phyloP scores from a whole-genome alignment of 2,797 vertebrate species.

The Furcifer pardalis region DNA sequence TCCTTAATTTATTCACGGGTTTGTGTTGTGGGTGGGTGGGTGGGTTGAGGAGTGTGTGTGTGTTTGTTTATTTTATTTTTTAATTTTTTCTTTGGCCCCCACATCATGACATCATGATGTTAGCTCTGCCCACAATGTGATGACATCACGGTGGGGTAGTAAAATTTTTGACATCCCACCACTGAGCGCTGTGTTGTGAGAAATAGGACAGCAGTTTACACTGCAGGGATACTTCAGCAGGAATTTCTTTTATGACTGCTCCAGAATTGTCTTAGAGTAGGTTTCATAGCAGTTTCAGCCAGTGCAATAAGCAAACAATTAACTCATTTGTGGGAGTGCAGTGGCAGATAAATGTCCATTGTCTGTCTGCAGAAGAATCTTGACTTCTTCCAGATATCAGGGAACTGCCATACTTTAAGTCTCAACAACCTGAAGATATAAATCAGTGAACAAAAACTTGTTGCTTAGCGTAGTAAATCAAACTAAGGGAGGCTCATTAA shows the following conservation, averaged over 20 bases:
- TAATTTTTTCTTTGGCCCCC: too few species aligned
- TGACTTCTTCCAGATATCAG: background rate
- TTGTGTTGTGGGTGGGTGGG: too few species aligned
- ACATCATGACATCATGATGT: too few species aligned
- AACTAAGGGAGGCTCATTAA: too few species aligned
- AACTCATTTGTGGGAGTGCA: background rate
- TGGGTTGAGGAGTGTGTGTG: too few species aligned
- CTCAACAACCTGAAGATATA: background rate
- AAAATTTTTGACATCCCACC: too few species aligned
- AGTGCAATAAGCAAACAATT: background rate
- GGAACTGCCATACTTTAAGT: background rate
- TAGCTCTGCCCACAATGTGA: too few species aligned
- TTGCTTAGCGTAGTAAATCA: too few species aligned
- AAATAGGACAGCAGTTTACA: background rate
- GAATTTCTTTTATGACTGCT: background rate
- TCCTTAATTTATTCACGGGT: too few species aligned
- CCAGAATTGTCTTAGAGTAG: background rate
- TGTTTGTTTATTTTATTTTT: too few species aligned
- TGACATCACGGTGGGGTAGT: too few species aligned
- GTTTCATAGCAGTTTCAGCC: slow-evolving; percentile 2
- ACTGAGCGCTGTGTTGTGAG: background rate
- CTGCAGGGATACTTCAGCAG: background rate
- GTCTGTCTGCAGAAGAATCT: background rate
- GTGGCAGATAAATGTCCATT: background rate
- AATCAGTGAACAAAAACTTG: background rate